These are phyloP conservation scores for Drosophila pallidifrons DNA, from an alignment of 1,140 invertebrate genomes.

Conservation along the genomic window DNA sequence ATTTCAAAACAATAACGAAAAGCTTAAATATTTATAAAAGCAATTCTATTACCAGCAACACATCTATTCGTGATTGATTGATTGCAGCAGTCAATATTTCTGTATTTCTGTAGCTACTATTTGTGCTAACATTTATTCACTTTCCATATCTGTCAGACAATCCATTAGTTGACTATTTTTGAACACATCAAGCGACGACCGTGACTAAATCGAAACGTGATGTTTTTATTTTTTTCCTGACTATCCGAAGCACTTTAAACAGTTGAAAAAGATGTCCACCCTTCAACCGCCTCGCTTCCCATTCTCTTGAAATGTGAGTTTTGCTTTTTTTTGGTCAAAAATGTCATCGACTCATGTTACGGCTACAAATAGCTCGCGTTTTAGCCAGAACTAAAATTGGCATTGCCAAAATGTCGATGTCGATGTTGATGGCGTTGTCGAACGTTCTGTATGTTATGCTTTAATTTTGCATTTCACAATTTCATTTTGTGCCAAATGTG, in stretches of 20 bases:
- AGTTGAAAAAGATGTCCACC: too few species aligned
- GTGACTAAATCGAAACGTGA: too few species aligned
- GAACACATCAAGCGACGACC: too few species aligned
- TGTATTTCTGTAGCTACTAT: too few species aligned
- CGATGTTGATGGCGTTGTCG: neutral
- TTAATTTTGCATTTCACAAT: slow-evolving; percentile 66
- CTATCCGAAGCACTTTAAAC: neutral
- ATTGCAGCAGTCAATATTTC: too few species aligned
- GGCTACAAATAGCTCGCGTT: slow-evolving; percentile 15
- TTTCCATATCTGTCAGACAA: neutral
- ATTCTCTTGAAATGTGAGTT: neutral
- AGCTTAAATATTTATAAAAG: too few species aligned
- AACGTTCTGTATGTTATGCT: slow-evolving; percentile 47
- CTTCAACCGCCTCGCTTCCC: too few species aligned
- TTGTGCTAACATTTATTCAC: neutral
- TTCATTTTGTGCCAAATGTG: slow-evolving; percentile 50
- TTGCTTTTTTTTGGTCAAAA: neutral
- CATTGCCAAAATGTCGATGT: slow-evolving; percentile 38
- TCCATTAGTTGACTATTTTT: slow-evolving; percentile 3
- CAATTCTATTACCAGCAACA: too few species aligned
- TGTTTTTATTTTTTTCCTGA: neutral
- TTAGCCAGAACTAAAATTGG: slow-evolving; percentile 36
- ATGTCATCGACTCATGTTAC: neutral
- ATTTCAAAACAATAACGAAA: too few species aligned
- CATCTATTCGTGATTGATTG: too few species aligned